Percentiles rank a stretch among this genome's conserved stretches.
phyloP scores from a whole-genome alignment of 2,797 vertebrate species.

The Mionectes olivaceus region DNA sequence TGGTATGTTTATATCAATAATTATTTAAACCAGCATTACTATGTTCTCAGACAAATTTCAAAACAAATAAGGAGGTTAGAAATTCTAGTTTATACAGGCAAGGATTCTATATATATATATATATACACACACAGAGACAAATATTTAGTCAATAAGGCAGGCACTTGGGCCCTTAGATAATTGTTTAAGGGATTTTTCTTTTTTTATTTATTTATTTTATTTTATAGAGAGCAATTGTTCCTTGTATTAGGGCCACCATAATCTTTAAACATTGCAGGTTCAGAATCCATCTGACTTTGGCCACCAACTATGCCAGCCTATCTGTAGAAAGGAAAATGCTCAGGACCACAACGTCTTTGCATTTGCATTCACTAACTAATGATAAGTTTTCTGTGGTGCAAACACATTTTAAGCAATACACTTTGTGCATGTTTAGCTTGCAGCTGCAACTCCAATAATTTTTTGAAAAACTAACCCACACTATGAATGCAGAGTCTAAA shows the following conservation, averaged over 20 bases:
- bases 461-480: background rate
- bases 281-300: background rate
- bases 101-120: background rate
- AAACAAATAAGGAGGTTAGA: background rate
- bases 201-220: too few relatives aligned
- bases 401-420: background rate
- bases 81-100: background rate
- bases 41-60: background rate
- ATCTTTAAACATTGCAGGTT: background rate
- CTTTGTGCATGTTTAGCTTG: background rate
- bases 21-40: background rate
- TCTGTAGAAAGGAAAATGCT: background rate
- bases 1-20: background rate
- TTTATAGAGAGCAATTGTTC: background rate
- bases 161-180: background rate
- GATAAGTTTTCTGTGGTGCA: background rate
- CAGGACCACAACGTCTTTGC: background rate
- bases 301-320: background rate
- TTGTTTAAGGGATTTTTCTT: too few relatives aligned
- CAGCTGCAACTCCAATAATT: fast-evolving
- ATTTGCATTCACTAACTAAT: background rate
- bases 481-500: background rate
- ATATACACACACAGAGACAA: too few relatives aligned
- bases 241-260: background rate
- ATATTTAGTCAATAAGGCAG: background rate